Percentiles rank a stretch among this genome's conserved stretches.
These are phyloP conservation scores for Lasioglossum figueresi DNA, from an alignment of 2,888 invertebrate species.

Conservation along the genomic window DNA sequence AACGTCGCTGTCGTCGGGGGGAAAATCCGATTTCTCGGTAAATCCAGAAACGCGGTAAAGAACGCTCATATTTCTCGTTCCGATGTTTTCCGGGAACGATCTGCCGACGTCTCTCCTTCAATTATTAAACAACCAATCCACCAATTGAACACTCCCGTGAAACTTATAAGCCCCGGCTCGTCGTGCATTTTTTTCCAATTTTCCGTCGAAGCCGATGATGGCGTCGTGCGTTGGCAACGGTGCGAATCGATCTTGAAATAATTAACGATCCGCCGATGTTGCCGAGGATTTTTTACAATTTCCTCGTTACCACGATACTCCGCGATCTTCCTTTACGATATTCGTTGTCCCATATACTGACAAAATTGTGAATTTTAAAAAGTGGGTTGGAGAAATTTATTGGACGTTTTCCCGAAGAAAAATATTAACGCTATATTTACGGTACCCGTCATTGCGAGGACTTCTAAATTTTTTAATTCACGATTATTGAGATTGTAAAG, in stretches of 20 bases:
- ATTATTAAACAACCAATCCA: slow-evolving; percentile 27
- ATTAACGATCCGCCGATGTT: neutral
- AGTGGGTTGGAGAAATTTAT: too few species aligned
- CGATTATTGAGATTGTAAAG: too few species aligned
- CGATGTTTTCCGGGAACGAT: slow-evolving; percentile 4
- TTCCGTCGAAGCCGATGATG: neutral
- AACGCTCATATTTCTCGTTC: slow-evolving; percentile 7
- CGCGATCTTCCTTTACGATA: neutral
- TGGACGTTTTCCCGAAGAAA: too few species aligned
- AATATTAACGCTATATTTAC: too few species aligned
- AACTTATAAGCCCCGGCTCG: neutral
- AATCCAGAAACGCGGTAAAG: slow-evolving; percentile 40
- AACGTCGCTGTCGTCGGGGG: neutral
- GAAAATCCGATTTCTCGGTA: slow-evolving; percentile 37
- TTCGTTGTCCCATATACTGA: neutral
- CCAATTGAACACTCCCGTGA: neutral
- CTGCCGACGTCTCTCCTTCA: neutral
- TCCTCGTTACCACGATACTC: neutral
- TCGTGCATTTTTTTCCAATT: neutral
- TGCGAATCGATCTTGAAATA: neutral
- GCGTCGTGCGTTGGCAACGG: neutral
- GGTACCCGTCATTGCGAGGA: too few species aligned
- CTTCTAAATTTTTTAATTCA: too few species aligned
- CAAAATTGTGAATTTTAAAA: neutral
- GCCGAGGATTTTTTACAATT: neutral